Percentiles rank a stretch among this genome's conserved stretches.
These are phyloP conservation scores for Sturnira hondurensis DNA, from an alignment of 2,113 vertebrate species.

Conservation along the genomic window DNA sequence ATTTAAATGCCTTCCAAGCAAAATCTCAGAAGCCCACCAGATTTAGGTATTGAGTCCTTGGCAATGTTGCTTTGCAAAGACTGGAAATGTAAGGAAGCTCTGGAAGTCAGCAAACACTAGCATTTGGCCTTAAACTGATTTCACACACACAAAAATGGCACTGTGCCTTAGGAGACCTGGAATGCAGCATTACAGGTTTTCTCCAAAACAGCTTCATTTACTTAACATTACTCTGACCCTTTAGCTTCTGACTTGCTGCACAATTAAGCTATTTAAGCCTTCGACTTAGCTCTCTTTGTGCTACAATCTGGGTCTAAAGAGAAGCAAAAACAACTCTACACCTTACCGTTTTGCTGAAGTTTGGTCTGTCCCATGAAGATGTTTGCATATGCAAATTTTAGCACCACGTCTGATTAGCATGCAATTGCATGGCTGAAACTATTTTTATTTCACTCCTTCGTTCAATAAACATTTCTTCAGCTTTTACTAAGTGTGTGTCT, in stretches of 20 bases:
- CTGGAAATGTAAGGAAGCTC: slow-evolving; percentile 46
- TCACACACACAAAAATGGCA: slow-evolving; percentile 58
- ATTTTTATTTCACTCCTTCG: slow-evolving; percentile 31
- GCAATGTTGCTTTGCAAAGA: slow-evolving; percentile 13
- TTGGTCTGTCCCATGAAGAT: slow-evolving; percentile 16
- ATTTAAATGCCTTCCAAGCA: slow-evolving; percentile 36
- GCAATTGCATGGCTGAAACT: background rate
- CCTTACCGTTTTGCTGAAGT: slow-evolving; percentile 36
- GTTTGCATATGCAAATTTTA: slow-evolving; percentile 31
- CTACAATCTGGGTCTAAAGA: slow-evolving; percentile 24
- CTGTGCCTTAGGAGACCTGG: slow-evolving; percentile 59
- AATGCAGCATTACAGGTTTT: slow-evolving; percentile 72
- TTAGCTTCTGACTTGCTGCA: slow-evolving; percentile 63
- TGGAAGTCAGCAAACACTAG: slow-evolving; percentile 51
- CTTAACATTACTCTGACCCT: slow-evolving; percentile 71
- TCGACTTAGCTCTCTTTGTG: slow-evolving; percentile 43
- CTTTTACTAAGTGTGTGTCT: background rate
- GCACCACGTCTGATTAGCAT: slow-evolving; percentile 13
- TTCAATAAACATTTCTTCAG: slow-evolving; percentile 7
- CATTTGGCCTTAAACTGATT: slow-evolving; percentile 57
- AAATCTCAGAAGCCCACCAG: slow-evolving; percentile 29
- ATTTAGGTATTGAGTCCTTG: background rate
- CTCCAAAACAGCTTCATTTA: slow-evolving; percentile 74
- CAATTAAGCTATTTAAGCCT: slow-evolving; percentile 69
- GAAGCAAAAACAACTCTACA: slow-evolving; percentile 51